phyloP scores from a whole-genome alignment of 2,888 invertebrate genomes.

The Ormyrus pomaceus region DNA sequence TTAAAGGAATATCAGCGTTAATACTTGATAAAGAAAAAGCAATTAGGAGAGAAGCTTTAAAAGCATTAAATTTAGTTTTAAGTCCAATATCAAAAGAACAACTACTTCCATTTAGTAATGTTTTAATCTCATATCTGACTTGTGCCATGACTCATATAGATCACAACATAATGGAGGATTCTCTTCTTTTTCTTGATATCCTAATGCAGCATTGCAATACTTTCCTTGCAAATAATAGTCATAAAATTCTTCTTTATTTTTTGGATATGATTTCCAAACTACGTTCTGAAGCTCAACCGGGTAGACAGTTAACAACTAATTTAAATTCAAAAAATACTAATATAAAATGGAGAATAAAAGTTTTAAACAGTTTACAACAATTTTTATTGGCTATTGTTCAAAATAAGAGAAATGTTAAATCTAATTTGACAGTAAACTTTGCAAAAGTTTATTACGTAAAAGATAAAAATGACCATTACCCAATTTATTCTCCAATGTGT shows the following conservation, averaged over 20 bases:
- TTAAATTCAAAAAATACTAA: slow-evolving; percentile 85
- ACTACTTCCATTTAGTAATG: slow-evolving; percentile 85
- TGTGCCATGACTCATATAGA: slow-evolving; percentile 95
- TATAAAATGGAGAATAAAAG: slow-evolving; percentile 87
- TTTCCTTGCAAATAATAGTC: slow-evolving; percentile 82
- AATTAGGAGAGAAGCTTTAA: slow-evolving; percentile 79
- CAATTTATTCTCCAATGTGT: slow-evolving; percentile 61
- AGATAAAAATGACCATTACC: slow-evolving; percentile 58
- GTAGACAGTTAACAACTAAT: slow-evolving; percentile 83
- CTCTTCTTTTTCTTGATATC: slow-evolving; percentile 86
- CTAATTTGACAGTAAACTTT: slow-evolving; percentile 11
- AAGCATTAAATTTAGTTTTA: slow-evolving; percentile 78
- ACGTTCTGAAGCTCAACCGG: slow-evolving; percentile 80
- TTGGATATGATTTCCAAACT: slow-evolving; percentile 90
- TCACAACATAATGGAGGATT: slow-evolving; percentile 88
- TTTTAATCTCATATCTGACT: slow-evolving; percentile 86
- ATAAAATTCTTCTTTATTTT: slow-evolving; percentile 87
- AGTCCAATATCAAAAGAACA: slow-evolving; percentile 76
- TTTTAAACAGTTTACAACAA: slow-evolving; percentile 83
- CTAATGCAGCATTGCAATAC: slow-evolving; percentile 82
- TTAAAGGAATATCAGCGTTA: slow-evolving; percentile 83
- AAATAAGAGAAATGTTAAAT: slow-evolving; percentile 59
- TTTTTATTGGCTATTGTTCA: slow-evolving; percentile 76
- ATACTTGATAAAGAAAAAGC: slow-evolving; percentile 84
- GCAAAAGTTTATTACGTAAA: slow-evolving; percentile 50